Conservation (phyloP, 2,888 invertebrate species). For the Polietes domitor region DNA sequence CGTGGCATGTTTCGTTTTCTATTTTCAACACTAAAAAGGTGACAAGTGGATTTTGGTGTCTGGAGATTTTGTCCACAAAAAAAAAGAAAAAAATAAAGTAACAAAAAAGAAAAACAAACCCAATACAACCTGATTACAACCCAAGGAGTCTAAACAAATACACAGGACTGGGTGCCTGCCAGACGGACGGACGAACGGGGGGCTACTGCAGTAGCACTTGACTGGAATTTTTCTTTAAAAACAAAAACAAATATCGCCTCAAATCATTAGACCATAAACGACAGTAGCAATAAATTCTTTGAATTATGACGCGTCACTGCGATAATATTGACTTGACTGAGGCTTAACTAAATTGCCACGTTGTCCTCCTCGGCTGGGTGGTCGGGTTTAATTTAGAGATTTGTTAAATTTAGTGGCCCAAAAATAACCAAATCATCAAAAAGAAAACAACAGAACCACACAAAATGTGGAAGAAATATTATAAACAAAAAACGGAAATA, state of each 20-base stretch:
- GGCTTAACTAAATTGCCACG: not conserved
- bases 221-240: not conserved
- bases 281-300: conserved; percentile 43
- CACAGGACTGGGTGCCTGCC: not conserved
- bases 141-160: conserved; percentile 30
- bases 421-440: not conserved
- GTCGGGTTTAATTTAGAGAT: conserved; percentile 14
- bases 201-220: not conserved
- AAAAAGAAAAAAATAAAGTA: conserved; percentile 19
- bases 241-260: not conserved
- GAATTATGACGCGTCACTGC: conserved; percentile 54
- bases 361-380: not conserved
- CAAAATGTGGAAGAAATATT: not conserved
- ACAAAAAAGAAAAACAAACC: not conserved
- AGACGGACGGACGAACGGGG: not conserved
- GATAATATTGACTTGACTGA: conserved; percentile 16
- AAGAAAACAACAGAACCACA: not conserved
- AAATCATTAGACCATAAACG: not conserved
- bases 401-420: not conserved
- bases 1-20: not conserved
- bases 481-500: conserved; percentile 25
- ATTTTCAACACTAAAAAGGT: conserved; percentile 56
- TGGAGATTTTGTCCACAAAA: conserved; percentile 28
- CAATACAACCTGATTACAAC: not conserved
- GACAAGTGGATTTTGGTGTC: conserved; percentile 59